These are phyloP conservation scores for Spinibarbus caldwelli DNA, from an alignment of 2,797 vertebrate genomes.

Conservation along the genomic window DNA sequence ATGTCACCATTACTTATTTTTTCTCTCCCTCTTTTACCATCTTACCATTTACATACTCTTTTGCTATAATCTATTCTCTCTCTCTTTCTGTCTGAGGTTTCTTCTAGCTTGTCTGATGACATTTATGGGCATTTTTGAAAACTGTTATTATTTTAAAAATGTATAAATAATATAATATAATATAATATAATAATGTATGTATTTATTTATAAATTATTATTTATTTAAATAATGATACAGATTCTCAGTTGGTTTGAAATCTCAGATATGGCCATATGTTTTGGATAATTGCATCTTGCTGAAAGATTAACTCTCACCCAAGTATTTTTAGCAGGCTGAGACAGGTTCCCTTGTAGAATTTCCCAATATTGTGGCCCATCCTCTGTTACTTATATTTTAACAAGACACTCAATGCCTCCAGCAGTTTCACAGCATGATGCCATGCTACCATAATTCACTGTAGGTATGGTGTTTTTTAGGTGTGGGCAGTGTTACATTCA, in stretches of 20 bases:
- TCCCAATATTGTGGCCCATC: neutral
- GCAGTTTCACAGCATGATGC: slow-evolving; percentile 32
- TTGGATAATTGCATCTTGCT: neutral
- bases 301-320: neutral
- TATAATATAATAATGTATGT: too few relatives aligned
- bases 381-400: slow-evolving; percentile 18
- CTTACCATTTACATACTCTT: neutral
- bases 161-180: neutral
- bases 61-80: slow-evolving; percentile 13
- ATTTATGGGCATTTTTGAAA: neutral
- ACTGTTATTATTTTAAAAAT: too few relatives aligned
- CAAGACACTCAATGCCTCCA: slow-evolving; percentile 5
- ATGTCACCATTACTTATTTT: slow-evolving; percentile 11
- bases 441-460: neutral
- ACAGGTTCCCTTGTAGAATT: neutral
- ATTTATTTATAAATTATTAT: neutral
- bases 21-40: neutral
- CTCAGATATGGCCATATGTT: neutral
- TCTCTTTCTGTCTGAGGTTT: neutral
- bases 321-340: slow-evolving; percentile 15
- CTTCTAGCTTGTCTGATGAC: neutral
- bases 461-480: neutral
- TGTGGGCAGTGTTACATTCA: slow-evolving; percentile 18
- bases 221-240: neutral
- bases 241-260: slow-evolving; percentile 1